A percentile compares a stretch with the other conserved stretches of the same genome.
Conservation (phyloP, 2,113 vertebrate species). For the Odontesthes bonariensis region DNA sequence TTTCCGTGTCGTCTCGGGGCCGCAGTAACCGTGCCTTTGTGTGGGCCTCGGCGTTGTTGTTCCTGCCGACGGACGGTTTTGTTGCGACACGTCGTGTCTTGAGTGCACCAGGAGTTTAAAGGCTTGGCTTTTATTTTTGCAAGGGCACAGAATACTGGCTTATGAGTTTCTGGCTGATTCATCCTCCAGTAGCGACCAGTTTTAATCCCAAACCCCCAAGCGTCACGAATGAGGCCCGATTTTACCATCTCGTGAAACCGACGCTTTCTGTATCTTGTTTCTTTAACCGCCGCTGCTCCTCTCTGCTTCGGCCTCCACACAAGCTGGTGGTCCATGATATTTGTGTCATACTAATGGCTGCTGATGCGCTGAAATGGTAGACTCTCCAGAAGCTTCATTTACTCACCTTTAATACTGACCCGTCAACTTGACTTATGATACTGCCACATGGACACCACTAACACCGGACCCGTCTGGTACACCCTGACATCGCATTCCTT, state of each 20-base stretch:
- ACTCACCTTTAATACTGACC: constrained; percentile 75
- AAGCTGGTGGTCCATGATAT: constrained; percentile 69
- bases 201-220: neutral
- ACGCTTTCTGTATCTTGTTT: constrained; percentile 54
- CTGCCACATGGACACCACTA: constrained; percentile 61
- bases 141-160: neutral
- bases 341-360: constrained; percentile 80
- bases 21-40: neutral
- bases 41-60: constrained; percentile 3
- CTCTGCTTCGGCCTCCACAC: constrained; percentile 10
- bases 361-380: constrained; percentile 82
- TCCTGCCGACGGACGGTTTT: constrained; percentile 3
- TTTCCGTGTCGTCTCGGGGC: neutral
- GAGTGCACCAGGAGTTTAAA: constrained; percentile 12
- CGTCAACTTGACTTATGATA: constrained; percentile 74
- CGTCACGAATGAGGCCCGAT: neutral
- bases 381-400: constrained; percentile 77
- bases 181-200: neutral
- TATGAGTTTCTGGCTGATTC: neutral
- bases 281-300: constrained; percentile 11
- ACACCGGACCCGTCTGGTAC: constrained; percentile 24
- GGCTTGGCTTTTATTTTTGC: neutral
- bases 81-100: constrained; percentile 1
- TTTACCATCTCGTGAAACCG: constrained; percentile 51
- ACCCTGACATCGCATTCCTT: constrained; percentile 23